A percentile compares a stretch with the other conserved stretches of the same genome.
Evolutionary conservation across 2,888 invertebrate species (phyloP).

Genomic region (Drosophila hamatofila): DNA sequence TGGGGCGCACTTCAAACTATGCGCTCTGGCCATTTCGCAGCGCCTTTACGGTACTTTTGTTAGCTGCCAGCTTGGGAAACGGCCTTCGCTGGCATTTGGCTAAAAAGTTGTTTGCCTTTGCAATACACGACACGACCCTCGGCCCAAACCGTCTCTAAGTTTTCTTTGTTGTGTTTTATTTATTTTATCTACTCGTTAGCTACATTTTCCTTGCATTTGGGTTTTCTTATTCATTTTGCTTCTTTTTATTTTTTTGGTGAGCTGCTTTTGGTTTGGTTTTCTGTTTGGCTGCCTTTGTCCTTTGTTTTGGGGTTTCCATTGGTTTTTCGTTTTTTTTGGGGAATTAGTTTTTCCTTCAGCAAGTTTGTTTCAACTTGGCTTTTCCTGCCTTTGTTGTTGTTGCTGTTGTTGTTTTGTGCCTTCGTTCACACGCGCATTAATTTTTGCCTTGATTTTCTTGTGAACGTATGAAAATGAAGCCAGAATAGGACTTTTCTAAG

Average conservation of each 20-base stretch:
- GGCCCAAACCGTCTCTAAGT: constrained; percentile 9
- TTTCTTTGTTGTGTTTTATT: constrained; percentile 51
- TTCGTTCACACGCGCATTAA: constrained; percentile 67
- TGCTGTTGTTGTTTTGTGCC: constrained; percentile 9
- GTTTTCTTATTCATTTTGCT: background rate
- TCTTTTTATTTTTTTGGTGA: constrained; percentile 15
- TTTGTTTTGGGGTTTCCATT: constrained; percentile 33
- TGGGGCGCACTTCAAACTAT: constrained; percentile 31
- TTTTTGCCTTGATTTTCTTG: constrained; percentile 54
- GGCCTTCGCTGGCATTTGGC: constrained; percentile 76
- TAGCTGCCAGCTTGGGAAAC: constrained; percentile 47
- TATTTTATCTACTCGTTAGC: constrained; percentile 68
- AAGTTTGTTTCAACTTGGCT: constrained; percentile 51
- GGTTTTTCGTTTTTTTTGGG: constrained; percentile 21
- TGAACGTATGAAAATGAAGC: constrained; percentile 33
- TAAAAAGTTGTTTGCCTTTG: constrained; percentile 69
- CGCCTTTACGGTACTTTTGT: constrained; percentile 71
- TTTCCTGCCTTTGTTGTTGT: constrained; percentile 27
- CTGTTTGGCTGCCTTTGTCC: constrained; percentile 33
- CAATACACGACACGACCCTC: constrained; percentile 31
- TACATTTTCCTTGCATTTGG: constrained; percentile 50
- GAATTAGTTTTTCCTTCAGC: constrained; percentile 46
- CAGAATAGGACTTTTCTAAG: constrained; percentile 44
- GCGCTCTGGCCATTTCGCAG: constrained; percentile 40
- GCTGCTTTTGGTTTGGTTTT: constrained; percentile 42